Evolutionary conservation across 2,888 invertebrate genomes (phyloP).

Genomic region (Liopterus haemorrhoidalis): DNA sequence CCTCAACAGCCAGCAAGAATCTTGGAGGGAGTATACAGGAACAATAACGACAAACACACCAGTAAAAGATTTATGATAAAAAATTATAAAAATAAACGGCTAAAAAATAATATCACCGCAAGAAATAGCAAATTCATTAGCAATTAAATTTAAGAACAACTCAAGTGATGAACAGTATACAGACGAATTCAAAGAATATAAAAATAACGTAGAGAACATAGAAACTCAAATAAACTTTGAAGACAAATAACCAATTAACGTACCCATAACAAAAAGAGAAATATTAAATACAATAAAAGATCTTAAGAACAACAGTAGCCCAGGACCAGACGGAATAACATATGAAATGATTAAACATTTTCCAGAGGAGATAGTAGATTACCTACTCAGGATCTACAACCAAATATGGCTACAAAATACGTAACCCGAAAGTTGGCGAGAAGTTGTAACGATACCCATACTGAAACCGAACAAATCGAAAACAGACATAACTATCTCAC

Average conservation of each 20-base stretch:
- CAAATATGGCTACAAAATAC: constrained; percentile 4
- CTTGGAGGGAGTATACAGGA: no score
- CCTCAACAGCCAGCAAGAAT: no score
- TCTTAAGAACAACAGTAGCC: constrained; percentile 4
- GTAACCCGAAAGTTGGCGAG: constrained; percentile 6
- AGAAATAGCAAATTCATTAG: no score
- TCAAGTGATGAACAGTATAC: no score
- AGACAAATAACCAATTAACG: background rate
- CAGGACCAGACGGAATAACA: constrained; percentile 6
- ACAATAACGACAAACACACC: no score
- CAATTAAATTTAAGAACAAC: no score
- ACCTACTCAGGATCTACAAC: constrained; percentile 3
- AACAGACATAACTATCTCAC: constrained; percentile 8
- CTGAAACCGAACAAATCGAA: constrained; percentile 8
- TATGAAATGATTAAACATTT: constrained; percentile 9
- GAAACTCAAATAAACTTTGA: no score
- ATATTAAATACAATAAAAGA: background rate
- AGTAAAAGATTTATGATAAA: no score
- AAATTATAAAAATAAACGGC: no score
- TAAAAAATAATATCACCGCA: no score
- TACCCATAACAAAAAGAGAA: background rate
- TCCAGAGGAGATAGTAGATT: background rate
- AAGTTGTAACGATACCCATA: constrained; percentile 9
- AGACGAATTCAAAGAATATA: no score
- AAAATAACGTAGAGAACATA: no score